Evolutionary conservation across 2,797 vertebrate species (phyloP), one percentile per base, ranked within the genome.

Genomic region (Dendrocincla fuliginosa): DNA sequence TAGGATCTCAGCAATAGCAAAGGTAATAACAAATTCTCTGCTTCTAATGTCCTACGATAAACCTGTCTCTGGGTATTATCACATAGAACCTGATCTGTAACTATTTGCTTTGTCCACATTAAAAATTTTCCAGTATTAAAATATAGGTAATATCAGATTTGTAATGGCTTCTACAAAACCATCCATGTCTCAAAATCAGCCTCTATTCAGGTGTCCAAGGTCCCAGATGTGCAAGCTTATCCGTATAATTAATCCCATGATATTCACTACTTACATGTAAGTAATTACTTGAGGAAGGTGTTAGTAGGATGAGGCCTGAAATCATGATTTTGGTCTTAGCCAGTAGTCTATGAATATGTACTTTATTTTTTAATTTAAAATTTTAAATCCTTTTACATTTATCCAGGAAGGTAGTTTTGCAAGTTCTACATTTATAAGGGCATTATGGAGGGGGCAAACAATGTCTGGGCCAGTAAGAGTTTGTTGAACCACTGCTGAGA

Each of bases 401-500:
- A 25, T 87, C 6, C 28, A 85, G 42, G 50, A 82, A 69, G 5
- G 11, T 49, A 70, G 32, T 67, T 44, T 80, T 91, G 60, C 81
- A 87, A 93, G 32, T 27, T 84, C 14, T 67, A 41, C 8, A 18
- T 74, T 93, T 60, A 44, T 18, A 82, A 63, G 10, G 12, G 3
- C 39, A 59, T 69, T 57, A 37, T 9, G 33, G 23, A 75, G 25
- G 27, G 10, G 17, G 20, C 9, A 92, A 96, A 96, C 32, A 95
- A 84, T 85, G 47, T 55, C 23, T 68, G 33, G 35, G 20, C 52
- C 4, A 16, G 50, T 41, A 95, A 94, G 52, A 88, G 27, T 93
- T 96, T 60, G 67, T 46, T 89, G 90, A 96, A 94, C 78, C 46
- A 93, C 64, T 78, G 59, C 11, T 23, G 81, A 95, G 89, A 95